A percentile compares a stretch with the other conserved stretches of the same genome.
These are phyloP conservation scores for Sycobia sp. DNA, from an alignment of 1,140 invertebrate genomes.

Conservation along the genomic window DNA sequence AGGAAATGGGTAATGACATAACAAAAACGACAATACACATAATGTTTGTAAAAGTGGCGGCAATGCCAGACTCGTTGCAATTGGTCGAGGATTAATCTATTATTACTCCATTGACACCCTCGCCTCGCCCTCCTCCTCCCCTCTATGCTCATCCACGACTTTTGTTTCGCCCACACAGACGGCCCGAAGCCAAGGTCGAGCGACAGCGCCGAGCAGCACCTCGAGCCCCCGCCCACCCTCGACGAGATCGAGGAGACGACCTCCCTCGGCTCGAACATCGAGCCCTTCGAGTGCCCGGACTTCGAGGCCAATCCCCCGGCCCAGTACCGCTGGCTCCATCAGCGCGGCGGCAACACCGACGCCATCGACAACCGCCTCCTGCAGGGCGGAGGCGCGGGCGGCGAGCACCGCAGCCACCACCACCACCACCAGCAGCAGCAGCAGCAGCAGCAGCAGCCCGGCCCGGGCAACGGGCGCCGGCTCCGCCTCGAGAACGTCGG, in stretches of 20 bases:
- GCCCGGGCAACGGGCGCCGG: slow-evolving; percentile 38
- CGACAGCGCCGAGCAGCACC: not conserved
- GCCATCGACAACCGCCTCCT: slow-evolving; percentile 48
- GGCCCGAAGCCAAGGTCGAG: slow-evolving; percentile 68
- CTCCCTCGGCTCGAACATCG: slow-evolving; percentile 66
- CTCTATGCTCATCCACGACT: no score
- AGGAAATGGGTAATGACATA: no score
- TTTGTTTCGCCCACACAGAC: no score
- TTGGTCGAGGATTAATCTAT: no score
- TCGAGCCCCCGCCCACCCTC: slow-evolving; percentile 52
- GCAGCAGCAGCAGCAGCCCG: not conserved
- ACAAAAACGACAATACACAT: no score
- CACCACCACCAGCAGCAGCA: not conserved
- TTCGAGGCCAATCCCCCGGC: slow-evolving; percentile 81
- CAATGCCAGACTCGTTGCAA: no score
- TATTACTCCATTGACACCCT: no score
- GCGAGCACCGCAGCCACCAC: not conserved
- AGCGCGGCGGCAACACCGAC: slow-evolving; percentile 51
- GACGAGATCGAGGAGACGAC: slow-evolving; percentile 62
- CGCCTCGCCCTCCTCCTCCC: not conserved
- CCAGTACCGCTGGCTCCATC: slow-evolving; percentile 65
- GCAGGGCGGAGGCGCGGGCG: no score
- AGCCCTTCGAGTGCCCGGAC: slow-evolving; percentile 78
- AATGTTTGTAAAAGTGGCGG: no score
- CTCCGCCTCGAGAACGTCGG: slow-evolving; percentile 52